Conservation (phyloP, 2,888 invertebrate species). For the Gerris lacustris region DNA sequence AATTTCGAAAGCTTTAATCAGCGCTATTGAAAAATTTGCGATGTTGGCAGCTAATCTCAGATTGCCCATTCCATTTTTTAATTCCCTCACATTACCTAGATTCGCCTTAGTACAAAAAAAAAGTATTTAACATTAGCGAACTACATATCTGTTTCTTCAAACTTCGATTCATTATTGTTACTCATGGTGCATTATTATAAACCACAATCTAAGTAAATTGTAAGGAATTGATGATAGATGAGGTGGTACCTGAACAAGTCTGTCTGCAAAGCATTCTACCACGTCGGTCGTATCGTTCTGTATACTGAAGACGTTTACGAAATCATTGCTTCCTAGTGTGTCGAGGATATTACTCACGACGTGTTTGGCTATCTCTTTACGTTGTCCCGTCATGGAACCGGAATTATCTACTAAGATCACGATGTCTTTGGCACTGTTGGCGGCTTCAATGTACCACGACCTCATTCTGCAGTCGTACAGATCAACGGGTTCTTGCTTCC, state of each 20-base stretch:
- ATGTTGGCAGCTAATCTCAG: conserved; percentile 67
- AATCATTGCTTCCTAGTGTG: conserved; percentile 95
- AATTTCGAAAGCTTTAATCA: conserved; percentile 79
- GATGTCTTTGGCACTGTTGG: conserved; percentile 94
- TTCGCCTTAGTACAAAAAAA: conserved; percentile 53
- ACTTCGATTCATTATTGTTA: too few relatives aligned
- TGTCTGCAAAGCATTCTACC: conserved; percentile 71
- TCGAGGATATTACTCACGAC: conserved; percentile 82
- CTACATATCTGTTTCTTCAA: too few relatives aligned
- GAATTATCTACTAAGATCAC: conserved; percentile 89
- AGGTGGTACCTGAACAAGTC: conserved; percentile 53
- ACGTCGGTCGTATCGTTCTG: conserved; percentile 55
- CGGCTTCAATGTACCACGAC: conserved; percentile 95
- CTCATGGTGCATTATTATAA: too few relatives aligned
- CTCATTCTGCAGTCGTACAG: conserved; percentile 74
- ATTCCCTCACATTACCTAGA: conserved; percentile 65
- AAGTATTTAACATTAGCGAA: neutral
- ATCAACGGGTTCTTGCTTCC: conserved; percentile 72
- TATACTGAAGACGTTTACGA: conserved; percentile 81
- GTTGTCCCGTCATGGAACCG: conserved; percentile 87
- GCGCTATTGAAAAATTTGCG: conserved; percentile 84
- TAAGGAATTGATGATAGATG: neutral
- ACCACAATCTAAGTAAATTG: too few relatives aligned
- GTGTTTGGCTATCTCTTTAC: conserved; percentile 62
- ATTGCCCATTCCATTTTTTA: conserved; percentile 66